Percentiles rank a stretch among this genome's conserved stretches.
phyloP scores from a whole-genome alignment of 37 sponge, comb jelly and placozoan species.

The Diacarnus erythraeanus region DNA sequence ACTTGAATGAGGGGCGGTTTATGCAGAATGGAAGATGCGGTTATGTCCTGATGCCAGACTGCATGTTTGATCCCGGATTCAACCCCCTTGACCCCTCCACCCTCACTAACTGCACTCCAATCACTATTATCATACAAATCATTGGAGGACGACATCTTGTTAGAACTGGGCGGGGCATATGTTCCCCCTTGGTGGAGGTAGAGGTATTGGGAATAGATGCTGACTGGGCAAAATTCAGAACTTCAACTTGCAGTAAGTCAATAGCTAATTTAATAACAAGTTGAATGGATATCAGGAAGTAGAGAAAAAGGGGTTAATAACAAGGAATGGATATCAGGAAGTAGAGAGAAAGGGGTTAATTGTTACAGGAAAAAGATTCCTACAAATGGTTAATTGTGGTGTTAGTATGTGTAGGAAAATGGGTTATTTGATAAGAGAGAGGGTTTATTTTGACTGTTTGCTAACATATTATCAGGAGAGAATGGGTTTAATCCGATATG shows the following conservation, averaged over 20 bases:
- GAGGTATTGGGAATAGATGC: conserved; percentile 80
- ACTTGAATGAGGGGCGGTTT: conserved; percentile 96
- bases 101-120: conserved; percentile 35
- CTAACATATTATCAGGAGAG: too few relatives aligned
- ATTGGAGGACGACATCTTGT: conserved; percentile 90
- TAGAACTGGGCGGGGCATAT: conserved; percentile 75
- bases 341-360: too few relatives aligned
- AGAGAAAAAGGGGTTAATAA: too few relatives aligned
- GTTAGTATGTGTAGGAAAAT: too few relatives aligned
- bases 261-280: too few relatives aligned
- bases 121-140: conserved; percentile 65
- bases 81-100: conserved; percentile 79
- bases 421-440: too few relatives aligned
- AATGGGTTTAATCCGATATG: conserved; percentile 95
- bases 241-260: conserved; percentile 70
- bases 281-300: too few relatives aligned
- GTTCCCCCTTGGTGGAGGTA: conserved; percentile 87
- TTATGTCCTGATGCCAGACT: conserved; percentile 93
- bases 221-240: conserved; percentile 78
- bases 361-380: too few relatives aligned
- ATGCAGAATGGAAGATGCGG: conserved; percentile 89
- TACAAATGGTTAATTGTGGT: too few relatives aligned
- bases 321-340: too few relatives aligned
- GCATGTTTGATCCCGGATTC: conserved; percentile 80
- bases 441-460: too few relatives aligned